A percentile compares a stretch with the other conserved stretches of the same genome.
phyloP scores from a whole-genome alignment of 2,888 invertebrate genomes.

The Cataglyphis livida region DNA sequence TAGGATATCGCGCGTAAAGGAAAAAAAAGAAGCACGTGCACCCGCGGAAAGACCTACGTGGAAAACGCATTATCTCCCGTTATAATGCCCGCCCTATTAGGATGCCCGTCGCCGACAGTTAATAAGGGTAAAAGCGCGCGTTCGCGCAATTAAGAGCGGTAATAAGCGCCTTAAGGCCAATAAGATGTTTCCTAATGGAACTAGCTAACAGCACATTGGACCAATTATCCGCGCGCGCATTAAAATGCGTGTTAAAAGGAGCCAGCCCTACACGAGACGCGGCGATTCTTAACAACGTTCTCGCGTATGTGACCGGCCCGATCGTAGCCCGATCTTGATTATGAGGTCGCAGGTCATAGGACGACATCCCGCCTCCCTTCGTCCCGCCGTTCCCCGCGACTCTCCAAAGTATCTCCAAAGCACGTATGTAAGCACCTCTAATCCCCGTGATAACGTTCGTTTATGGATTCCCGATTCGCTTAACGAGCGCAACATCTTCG shows the following conservation, averaged over 20 bases:
- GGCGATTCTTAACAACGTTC: conserved; percentile 49
- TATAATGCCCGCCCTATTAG: conserved; percentile 77
- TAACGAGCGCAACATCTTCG: conserved; percentile 46
- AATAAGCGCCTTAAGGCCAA: conserved; percentile 84
- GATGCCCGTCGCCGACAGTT: conserved; percentile 78
- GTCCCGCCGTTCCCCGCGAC: conserved; percentile 9
- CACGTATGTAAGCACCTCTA: conserved; percentile 53
- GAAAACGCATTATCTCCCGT: conserved; percentile 73
- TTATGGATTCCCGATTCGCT: conserved; percentile 57
- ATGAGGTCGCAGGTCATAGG: conserved; percentile 34
- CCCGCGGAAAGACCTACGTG: conserved; percentile 65
- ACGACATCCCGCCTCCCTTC: conserved; percentile 3
- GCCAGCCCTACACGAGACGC: conserved; percentile 55
- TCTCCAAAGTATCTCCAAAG: conserved; percentile 43
- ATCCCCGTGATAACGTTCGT: conserved; percentile 54
- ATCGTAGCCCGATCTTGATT: conserved; percentile 56
- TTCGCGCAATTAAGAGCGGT: conserved; percentile 81
- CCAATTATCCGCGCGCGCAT: conserved; percentile 81
- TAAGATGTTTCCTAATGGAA: conserved; percentile 84
- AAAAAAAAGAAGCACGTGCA: conserved; percentile 24
- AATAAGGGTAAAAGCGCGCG: conserved; percentile 82
- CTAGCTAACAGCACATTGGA: conserved; percentile 80
- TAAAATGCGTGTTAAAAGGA: conserved; percentile 68
- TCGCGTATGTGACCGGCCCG: conserved; percentile 49
- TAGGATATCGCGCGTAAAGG: conserved; percentile 29